Evolutionary conservation across 2,888 invertebrate genomes (phyloP), one percentile per base, ranked within the genome.

Genomic region (Cremastobaeus sp.): DNA sequence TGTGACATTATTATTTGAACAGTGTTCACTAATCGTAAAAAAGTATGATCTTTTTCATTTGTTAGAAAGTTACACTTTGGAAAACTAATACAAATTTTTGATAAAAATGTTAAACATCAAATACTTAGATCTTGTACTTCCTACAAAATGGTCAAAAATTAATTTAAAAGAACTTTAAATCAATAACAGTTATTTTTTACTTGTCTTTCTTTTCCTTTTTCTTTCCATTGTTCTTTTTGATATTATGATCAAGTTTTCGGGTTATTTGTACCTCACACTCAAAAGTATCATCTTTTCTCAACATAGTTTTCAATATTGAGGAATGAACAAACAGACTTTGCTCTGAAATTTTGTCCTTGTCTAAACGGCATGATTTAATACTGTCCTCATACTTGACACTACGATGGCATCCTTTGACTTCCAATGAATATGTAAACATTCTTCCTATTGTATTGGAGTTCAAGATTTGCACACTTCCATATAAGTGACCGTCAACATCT

Each of bases 391-490:
- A 76, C 6, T 45, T 66, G 20, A 20, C 54, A 15, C 48, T 32
- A 15, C 21, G 66, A 0, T 69, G 9, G 9, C 17, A 12, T 11
- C 70, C 74, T 9, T 32, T 59, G 3, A 83, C 60, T 48, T 78
- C 71, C 2, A 84, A 34, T 47, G 75, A 60, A 45, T 79, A 82
- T 0, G 48, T 55, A 39, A 79, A 82, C 12, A 75, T 35, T 20
- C 77, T 76, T 0, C 78, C 78, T 4, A 77, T 18, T 1, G 30
- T 47, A 12, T 65, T 64, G 0, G 68, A 78, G 47, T 82, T 79
- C 0, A 81, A 73, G 34, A 83, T 82, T 55, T 77, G 76, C 1
- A 83, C 35, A 18, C 25, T 66, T 11, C 76, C 80, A 1, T 11
- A 34, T 3, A 85, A 50, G 47, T 77, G 68, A 0, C 81, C 79